phyloP scores from a whole-genome alignment of 2,113 vertebrate species.

The Otus sunia region DNA sequence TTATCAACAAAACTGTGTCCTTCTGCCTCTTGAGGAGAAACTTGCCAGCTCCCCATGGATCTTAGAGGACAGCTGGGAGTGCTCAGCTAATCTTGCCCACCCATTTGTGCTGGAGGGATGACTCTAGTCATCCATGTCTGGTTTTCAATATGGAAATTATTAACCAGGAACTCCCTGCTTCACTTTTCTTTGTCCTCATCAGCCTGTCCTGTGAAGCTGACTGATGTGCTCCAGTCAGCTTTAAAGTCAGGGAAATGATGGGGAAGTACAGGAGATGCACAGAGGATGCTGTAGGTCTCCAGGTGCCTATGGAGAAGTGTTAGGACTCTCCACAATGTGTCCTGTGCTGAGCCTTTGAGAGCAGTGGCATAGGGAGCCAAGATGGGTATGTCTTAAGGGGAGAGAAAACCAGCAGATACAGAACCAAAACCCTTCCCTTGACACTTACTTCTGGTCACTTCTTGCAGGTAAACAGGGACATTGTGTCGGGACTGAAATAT shows the following conservation, averaged over 20 bases:
- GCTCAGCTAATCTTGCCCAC: background rate
- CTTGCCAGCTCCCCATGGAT: background rate
- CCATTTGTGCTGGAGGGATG: background rate
- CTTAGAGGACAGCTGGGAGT: background rate
- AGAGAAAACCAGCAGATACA: background rate
- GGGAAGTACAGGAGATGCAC: background rate
- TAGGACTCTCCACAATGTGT: background rate
- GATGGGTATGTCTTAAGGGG: background rate
- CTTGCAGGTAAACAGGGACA: conserved; percentile 80
- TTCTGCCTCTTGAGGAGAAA: background rate
- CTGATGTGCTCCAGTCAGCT: background rate
- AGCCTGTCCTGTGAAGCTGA: background rate
- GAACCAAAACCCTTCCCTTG: background rate
- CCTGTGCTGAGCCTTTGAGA: background rate
- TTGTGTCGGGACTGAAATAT: conserved; percentile 81
- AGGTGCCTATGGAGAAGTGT: background rate
- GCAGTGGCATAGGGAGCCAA: background rate
- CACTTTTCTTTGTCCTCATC: background rate
- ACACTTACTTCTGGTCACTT: background rate
- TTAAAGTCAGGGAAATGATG: background rate
- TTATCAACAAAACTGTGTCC: background rate
- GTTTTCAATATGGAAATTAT: background rate
- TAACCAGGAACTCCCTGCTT: background rate
- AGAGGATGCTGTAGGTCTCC: background rate
- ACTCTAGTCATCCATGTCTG: background rate